Percentiles rank a stretch among this genome's conserved stretches.
Evolutionary conservation across 1,140 invertebrate species (phyloP).

Genomic region (Microplitis demolitor): DNA sequence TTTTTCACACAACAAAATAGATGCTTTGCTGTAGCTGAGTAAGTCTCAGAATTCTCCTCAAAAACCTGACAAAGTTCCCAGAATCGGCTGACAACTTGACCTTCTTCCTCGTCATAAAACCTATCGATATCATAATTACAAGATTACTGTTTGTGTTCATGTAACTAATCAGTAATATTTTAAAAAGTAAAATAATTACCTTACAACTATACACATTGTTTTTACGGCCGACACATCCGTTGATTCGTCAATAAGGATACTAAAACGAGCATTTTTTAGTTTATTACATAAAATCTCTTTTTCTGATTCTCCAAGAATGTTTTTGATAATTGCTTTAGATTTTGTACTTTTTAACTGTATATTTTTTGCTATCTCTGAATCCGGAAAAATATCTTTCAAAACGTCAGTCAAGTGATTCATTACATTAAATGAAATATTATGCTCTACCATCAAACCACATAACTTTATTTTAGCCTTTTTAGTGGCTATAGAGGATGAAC

Average conservation of each 20-base stretch:
- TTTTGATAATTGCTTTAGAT: constrained; percentile 27
- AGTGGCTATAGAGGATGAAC: background rate
- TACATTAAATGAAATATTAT: constrained; percentile 29
- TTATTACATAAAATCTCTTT: constrained; percentile 17
- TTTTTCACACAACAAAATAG: too few species aligned
- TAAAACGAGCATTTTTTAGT: constrained; percentile 25
- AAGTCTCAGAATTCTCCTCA: constrained; percentile 12
- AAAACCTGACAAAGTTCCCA: constrained; percentile 35
- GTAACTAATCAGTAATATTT: background rate
- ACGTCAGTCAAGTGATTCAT: constrained; percentile 22
- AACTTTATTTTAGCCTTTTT: constrained; percentile 25
- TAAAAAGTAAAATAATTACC: background rate
- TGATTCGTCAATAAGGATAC: constrained; percentile 26
- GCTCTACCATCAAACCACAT: constrained; percentile 20
- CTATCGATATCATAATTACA: background rate
- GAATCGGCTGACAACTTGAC: constrained; percentile 2
- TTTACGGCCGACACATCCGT: background rate
- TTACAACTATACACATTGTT: background rate
- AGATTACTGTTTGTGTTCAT: background rate
- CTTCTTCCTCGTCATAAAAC: constrained; percentile 10
- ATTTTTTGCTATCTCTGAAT: constrained; percentile 30
- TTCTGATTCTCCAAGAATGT: constrained; percentile 34
- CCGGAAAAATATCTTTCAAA: constrained; percentile 21
- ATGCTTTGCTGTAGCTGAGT: constrained; percentile 3
- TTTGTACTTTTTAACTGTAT: constrained; percentile 29